These are phyloP conservation scores for Neofelis nebulosa DNA, from an alignment of 2,113 vertebrate species.

Conservation along the genomic window DNA sequence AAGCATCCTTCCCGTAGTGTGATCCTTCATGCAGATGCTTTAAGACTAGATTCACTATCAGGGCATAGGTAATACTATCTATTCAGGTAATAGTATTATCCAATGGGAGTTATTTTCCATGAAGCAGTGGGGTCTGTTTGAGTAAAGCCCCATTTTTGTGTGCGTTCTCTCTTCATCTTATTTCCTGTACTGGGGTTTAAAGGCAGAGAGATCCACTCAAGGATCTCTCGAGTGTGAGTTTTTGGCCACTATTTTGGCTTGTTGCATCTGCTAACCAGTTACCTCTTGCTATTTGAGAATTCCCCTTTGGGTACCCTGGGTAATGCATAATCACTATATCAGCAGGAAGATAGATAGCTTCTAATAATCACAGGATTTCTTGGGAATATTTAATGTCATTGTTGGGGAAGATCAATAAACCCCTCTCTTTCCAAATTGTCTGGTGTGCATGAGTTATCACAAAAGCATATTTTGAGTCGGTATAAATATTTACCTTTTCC, in stretches of 20 bases:
- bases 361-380: neutral
- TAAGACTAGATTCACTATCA: neutral
- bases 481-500: neutral
- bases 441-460: neutral
- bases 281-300: neutral
- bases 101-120: neutral
- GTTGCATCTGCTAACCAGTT: neutral
- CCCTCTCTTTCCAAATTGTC: neutral
- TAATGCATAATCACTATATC: neutral
- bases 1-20: neutral
- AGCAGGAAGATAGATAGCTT: neutral
- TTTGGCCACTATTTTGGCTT: neutral
- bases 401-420: neutral
- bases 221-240: neutral
- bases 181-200: neutral
- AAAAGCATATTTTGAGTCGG: neutral
- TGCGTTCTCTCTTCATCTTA: neutral
- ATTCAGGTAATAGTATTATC: neutral
- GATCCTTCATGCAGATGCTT: neutral
- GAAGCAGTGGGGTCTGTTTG: neutral
- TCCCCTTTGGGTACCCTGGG: neutral
- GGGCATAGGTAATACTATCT: neutral
- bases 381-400: neutral
- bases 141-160: neutral
- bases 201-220: neutral